Evolutionary conservation across 1,140 invertebrate genomes (phyloP).

Genomic region (Lepidotrigona ventralis): DNA sequence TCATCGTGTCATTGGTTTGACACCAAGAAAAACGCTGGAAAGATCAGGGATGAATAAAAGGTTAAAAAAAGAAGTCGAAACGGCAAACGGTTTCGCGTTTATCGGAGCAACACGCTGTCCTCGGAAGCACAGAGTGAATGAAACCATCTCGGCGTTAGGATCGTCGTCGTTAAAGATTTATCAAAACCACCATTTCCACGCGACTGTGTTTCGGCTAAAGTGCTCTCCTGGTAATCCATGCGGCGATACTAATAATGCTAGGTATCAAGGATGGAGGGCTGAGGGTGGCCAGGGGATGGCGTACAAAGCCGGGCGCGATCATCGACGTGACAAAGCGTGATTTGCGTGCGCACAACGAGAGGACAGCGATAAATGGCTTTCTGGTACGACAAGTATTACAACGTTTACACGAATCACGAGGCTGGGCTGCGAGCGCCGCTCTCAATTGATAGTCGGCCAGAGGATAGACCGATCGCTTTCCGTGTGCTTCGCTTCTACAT

Average conservation of each 20-base stretch:
- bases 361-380: conserved; percentile 51
- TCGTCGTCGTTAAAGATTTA: neutral
- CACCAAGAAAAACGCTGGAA: too few relatives aligned
- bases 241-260: conserved; percentile 15
- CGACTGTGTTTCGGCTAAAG: neutral
- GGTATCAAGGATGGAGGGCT: conserved; percentile 8
- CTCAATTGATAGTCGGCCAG: conserved; percentile 46
- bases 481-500: conserved; percentile 40
- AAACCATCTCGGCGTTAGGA: too few relatives aligned
- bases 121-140: neutral
- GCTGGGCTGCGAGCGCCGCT: conserved; percentile 5
- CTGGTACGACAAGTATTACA: conserved; percentile 51
- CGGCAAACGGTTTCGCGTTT: neutral
- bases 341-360: conserved; percentile 37
- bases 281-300: neutral
- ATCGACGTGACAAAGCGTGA: conserved; percentile 44
- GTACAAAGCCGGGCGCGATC: conserved; percentile 28
- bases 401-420: conserved; percentile 49
- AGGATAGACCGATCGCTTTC: conserved; percentile 38
- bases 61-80: neutral
- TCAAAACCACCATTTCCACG: neutral
- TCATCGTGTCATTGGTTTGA: too few relatives aligned
- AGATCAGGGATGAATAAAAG: too few relatives aligned
- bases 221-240: neutral
- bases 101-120: neutral